Percentiles rank a stretch among this genome's conserved stretches.
phyloP scores from a whole-genome alignment of 2,888 invertebrate species.

The Therioaphis trifolii region DNA sequence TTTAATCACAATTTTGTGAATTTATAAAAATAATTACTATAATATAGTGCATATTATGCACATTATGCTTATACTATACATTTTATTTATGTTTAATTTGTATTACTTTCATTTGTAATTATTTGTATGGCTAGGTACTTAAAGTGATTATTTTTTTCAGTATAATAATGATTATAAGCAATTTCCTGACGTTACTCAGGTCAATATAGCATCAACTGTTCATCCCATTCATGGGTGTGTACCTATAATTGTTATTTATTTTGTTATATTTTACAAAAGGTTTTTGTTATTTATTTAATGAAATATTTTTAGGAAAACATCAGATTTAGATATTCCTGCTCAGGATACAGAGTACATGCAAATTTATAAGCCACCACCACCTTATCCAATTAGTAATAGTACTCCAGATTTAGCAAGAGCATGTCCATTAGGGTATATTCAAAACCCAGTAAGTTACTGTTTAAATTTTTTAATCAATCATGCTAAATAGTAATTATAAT shows the following conservation, averaged over 20 bases:
- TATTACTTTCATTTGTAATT: too few relatives aligned
- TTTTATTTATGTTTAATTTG: too few relatives aligned
- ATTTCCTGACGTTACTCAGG: conserved; percentile 68
- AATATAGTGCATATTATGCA: too few relatives aligned
- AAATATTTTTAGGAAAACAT: conserved; percentile 45
- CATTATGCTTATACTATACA: too few relatives aligned
- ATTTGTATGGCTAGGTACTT: too few relatives aligned
- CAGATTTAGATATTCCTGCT: conserved; percentile 37
- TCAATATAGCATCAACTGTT: conserved; percentile 64
- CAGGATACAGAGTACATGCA: conserved; percentile 44
- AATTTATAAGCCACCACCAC: conserved; percentile 85
- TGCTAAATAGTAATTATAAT: background rate
- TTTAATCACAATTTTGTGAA: too few relatives aligned
- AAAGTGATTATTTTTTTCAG: conserved; percentile 59
- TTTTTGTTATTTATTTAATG: background rate
- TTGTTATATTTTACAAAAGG: conserved; percentile 7
- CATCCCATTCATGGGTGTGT: conserved; percentile 58
- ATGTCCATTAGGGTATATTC: conserved; percentile 65
- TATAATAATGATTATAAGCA: conserved; percentile 66
- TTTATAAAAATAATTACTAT: too few relatives aligned
- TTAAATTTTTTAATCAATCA: background rate
- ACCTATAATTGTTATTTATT: conserved; percentile 44
- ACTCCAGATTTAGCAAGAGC: conserved; percentile 81
- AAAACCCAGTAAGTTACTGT: conserved; percentile 64
- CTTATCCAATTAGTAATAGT: conserved; percentile 85